Evolutionary conservation across 2,113 vertebrate species (phyloP).

Genomic region (Lasiurus borealis): DNA sequence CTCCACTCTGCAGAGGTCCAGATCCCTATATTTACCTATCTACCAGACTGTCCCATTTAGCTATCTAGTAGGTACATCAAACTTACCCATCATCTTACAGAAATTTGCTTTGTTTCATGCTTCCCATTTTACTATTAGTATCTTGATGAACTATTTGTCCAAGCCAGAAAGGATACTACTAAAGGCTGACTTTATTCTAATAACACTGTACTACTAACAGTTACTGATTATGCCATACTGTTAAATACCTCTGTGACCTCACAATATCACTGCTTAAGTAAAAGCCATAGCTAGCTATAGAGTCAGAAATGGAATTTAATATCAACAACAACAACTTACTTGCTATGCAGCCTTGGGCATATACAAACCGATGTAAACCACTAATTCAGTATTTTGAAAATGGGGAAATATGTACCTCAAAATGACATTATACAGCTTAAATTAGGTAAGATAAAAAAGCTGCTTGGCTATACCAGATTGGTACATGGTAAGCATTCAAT

Average conservation of each 20-base stretch:
- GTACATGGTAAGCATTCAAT: neutral
- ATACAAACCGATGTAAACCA: neutral
- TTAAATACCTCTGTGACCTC: constrained; percentile 69
- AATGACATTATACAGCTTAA: neutral
- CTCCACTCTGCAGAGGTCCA: neutral
- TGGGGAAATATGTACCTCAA: neutral
- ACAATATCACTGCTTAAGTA: constrained; percentile 24
- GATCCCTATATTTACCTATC: neutral
- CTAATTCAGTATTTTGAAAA: neutral
- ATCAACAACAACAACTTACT: neutral
- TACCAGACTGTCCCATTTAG: neutral
- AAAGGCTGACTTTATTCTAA: neutral
- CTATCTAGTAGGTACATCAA: neutral
- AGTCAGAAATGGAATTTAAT: neutral
- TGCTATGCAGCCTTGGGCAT: neutral
- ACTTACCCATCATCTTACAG: constrained; percentile 30
- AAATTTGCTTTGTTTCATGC: constrained; percentile 30
- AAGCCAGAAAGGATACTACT: constrained; percentile 20
- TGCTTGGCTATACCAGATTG: neutral
- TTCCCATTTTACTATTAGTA: neutral
- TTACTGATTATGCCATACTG: neutral
- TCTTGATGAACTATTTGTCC: neutral
- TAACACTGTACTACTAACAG: neutral
- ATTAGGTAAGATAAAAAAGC: neutral
- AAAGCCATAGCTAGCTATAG: neutral